These are phyloP conservation scores for Perca flavescens DNA, from an alignment of 2,113 vertebrate genomes.

Conservation along the genomic window DNA sequence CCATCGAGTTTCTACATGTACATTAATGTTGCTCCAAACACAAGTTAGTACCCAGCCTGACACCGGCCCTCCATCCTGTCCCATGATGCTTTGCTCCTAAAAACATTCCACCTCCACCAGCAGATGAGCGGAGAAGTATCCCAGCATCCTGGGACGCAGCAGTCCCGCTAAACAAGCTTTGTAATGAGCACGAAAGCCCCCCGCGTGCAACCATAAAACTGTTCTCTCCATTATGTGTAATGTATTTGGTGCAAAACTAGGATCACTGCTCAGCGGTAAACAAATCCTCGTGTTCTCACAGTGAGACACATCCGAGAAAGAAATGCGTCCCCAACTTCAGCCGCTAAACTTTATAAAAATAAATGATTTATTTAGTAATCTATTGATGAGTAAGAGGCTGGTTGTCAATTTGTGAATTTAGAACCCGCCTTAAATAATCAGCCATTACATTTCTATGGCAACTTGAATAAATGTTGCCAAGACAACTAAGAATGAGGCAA, in stretches of 20 bases:
- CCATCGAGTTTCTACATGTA: not conserved
- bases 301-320: not conserved
- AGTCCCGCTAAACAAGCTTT: not conserved
- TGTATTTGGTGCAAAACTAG: not conserved
- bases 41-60: not conserved
- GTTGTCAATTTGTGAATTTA: not conserved
- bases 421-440: slow-evolving; percentile 11
- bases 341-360: not conserved
- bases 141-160: not conserved
- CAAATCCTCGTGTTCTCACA: not conserved
- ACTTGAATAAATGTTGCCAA: not conserved
- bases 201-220: not conserved
- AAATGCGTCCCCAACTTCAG: not conserved
- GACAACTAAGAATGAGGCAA: not conserved
- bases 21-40: not conserved
- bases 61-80: not conserved
- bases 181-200: not conserved
- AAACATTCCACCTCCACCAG: slow-evolving; percentile 48
- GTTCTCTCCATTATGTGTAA: not conserved
- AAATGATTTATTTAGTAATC: not conserved
- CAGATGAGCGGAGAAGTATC: not conserved
- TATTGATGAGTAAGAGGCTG: not conserved
- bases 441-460: not conserved
- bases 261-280: not conserved
- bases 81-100: slow-evolving; percentile 33